These are phyloP conservation scores for Magallana angulata DNA, from an alignment of 1,140 invertebrate genomes.

Conservation along the genomic window DNA sequence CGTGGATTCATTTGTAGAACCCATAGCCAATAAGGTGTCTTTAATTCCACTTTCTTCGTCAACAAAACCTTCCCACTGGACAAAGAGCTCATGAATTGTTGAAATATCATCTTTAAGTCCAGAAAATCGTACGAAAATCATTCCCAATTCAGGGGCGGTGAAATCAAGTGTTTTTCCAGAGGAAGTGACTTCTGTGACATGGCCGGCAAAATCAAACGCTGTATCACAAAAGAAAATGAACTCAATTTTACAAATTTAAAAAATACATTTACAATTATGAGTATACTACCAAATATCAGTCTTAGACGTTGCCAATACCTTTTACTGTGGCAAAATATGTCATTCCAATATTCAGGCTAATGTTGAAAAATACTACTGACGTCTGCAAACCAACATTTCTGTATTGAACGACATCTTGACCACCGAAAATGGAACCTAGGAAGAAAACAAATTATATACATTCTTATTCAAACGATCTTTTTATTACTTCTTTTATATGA, in stretches of 20 bases:
- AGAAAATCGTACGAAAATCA: background rate
- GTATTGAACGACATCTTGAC: conserved; percentile 40
- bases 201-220: conserved; percentile 43
- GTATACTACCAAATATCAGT: background rate
- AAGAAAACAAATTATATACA: background rate
- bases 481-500: background rate
- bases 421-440: conserved; percentile 42
- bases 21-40: conserved; percentile 25
- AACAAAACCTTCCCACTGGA: conserved; percentile 59
- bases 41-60: conserved; percentile 48
- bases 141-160: conserved; percentile 12
- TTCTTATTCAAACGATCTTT: background rate
- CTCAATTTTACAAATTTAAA: background rate
- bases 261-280: background rate
- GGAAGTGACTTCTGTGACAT: conserved; percentile 13
- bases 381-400: conserved; percentile 42
- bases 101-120: background rate
- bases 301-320: conserved; percentile 34
- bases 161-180: conserved; percentile 3
- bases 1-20: conserved; percentile 18
- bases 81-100: conserved; percentile 21
- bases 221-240: background rate
- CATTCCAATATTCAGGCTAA: conserved; percentile 42
- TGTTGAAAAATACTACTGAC: conserved; percentile 18
- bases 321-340: conserved; percentile 54